Conservation (phyloP, 2,797 vertebrate species). For the Chelmon rostratus region DNA sequence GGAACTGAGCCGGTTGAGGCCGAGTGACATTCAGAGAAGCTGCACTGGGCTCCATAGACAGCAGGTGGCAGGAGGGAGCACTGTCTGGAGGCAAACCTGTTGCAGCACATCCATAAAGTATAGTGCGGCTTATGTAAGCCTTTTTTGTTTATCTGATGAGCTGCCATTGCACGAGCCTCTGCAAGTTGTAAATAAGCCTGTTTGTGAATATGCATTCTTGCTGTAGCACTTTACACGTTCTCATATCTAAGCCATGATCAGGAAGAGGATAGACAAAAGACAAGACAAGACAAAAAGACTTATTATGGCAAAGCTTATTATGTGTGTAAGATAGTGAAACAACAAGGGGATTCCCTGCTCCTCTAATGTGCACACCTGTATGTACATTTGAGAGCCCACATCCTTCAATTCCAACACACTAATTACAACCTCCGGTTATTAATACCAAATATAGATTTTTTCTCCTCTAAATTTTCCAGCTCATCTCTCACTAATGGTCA, state of each 20-base stretch:
- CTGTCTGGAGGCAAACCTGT: slow-evolving; percentile 61
- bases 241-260: slow-evolving; percentile 12
- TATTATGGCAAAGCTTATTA: too few species aligned
- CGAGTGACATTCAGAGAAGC: neutral
- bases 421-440: slow-evolving; percentile 35
- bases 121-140: slow-evolving; percentile 49
- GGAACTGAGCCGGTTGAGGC: neutral
- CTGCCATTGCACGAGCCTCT: slow-evolving; percentile 39
- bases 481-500: slow-evolving; percentile 53
- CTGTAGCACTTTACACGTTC: slow-evolving; percentile 26
- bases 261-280: neutral
- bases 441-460: slow-evolving; percentile 11
- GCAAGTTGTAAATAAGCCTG: slow-evolving; percentile 56
- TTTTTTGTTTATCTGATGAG: slow-evolving; percentile 49
- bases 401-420: slow-evolving; percentile 5
- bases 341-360: neutral
- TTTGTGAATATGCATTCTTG: slow-evolving; percentile 47
- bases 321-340: neutral
- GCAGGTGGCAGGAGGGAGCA: slow-evolving; percentile 73
- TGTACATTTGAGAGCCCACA: neutral
- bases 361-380: neutral
- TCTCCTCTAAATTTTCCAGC: slow-evolving; percentile 39
- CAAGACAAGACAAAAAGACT: too few species aligned
- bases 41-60: slow-evolving; percentile 56
- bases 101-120: slow-evolving; percentile 53